phyloP scores from a whole-genome alignment of 2,797 vertebrate species.

The Peromyscus nudipes region DNA sequence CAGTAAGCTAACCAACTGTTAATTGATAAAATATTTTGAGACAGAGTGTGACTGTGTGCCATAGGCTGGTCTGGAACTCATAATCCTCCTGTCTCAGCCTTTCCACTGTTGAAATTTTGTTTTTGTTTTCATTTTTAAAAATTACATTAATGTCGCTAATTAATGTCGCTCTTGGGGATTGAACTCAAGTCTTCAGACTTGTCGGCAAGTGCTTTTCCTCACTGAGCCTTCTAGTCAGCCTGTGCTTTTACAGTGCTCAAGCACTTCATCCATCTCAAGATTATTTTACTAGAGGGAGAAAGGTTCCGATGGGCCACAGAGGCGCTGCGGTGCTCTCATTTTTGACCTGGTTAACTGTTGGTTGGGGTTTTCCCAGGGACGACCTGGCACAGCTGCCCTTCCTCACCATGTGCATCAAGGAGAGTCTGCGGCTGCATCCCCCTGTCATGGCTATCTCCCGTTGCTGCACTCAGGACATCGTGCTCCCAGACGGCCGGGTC shows the following conservation, averaged over 20 bases:
- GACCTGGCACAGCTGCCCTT: constrained; percentile 91
- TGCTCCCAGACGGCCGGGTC: constrained; percentile 86
- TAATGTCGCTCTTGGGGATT: not conserved
- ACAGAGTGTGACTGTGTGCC: not conserved
- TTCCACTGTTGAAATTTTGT: not conserved
- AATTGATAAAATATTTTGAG: not conserved
- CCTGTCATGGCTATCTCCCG: constrained; percentile 91
- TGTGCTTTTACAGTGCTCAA: not conserved
- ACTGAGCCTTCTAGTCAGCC: not conserved
- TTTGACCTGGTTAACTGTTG: not conserved
- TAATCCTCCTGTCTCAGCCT: not conserved
- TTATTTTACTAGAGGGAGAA: not conserved
- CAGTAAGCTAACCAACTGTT: not conserved
- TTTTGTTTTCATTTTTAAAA: not conserved
- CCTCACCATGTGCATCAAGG: constrained; percentile 33
- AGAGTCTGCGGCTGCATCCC: constrained; percentile 88
- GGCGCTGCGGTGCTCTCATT: not conserved
- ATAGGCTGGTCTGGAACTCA: not conserved
- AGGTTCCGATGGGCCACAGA: no score
- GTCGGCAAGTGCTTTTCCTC: not conserved
- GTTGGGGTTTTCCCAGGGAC: constrained; percentile 88
- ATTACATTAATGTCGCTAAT: not conserved
- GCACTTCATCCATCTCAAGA: not conserved
- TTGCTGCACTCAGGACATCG: constrained; percentile 89
- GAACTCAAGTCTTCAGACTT: not conserved